A percentile compares a stretch with the other conserved stretches of the same genome.
These are phyloP conservation scores for Festucalex cinctus DNA, from an alignment of 2,113 vertebrate species.

Conservation along the genomic window DNA sequence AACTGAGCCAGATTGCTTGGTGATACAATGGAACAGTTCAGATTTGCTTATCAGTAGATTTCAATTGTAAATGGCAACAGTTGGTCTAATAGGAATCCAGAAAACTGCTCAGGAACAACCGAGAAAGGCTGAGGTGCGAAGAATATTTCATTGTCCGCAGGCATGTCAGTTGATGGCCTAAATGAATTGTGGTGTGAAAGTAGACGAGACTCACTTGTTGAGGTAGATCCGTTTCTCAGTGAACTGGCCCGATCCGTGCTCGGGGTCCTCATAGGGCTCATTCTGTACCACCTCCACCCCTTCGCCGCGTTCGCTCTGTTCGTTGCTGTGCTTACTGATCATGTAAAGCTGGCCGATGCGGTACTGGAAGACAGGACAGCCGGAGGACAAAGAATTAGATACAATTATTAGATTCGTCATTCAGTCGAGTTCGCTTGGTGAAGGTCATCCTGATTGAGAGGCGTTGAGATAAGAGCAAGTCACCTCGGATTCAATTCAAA, in stretches of 20 bases:
- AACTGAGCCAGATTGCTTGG: no score
- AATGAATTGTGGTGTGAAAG: neutral
- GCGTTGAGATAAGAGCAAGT: neutral
- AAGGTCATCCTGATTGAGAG: neutral
- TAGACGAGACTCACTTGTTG: constrained; percentile 80
- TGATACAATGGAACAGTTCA: no score
- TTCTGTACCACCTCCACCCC: constrained; percentile 95
- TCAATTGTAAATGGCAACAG: no score
- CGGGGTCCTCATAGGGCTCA: constrained; percentile 86
- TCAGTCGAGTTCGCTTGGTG: neutral
- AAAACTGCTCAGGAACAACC: no score
- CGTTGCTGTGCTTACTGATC: constrained; percentile 97
- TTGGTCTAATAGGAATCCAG: no score
- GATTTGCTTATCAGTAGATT: no score
- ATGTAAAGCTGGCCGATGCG: constrained; percentile 93
- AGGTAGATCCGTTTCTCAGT: constrained; percentile 94
- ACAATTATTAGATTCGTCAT: neutral
- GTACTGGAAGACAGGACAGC: constrained; percentile 74
- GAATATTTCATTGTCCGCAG: no score
- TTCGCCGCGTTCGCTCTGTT: constrained; percentile 92
- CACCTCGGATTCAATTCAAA: neutral
- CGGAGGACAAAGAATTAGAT: constrained; percentile 12
- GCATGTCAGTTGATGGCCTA: no score
- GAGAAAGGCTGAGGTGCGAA: no score
- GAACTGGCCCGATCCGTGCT: constrained; percentile 88